Base-by-base conservation (phyloP, 2,113 vertebrate genomes). In the Paratilapia polleni region DNA sequence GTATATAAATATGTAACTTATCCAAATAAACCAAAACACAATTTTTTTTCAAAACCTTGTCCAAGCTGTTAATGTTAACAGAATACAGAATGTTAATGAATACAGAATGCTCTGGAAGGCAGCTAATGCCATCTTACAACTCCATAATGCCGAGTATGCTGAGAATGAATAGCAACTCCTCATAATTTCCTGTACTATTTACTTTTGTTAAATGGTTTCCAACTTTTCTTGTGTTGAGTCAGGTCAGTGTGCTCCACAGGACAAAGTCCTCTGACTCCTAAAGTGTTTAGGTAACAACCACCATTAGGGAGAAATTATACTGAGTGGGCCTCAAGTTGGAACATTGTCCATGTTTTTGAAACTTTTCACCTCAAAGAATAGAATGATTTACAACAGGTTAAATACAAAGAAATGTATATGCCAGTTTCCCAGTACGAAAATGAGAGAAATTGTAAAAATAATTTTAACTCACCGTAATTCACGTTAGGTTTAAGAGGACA, bases 1-100 rank as follows among this genome's bases (percentile, higher is more conserved):
- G 24, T 20, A 2, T 70, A 43, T 70, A 31, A 15, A 89, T 88
- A 87, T 92, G 88, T 85, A 85, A 34, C n/a, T 49, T 78, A 17
- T 0, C 22, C 8, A 81, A 90, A 89, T 89, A 89, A 93, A 90
- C 81, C 52, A 83, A 84, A 89, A 81, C 0, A 74, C 8, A 75
- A 14, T 3, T 12, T 63, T 81, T 90, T 75, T 57, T 68, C 6
- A 6, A 36, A 57, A 64, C 6, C 3, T 34, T 77, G 77, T 66
- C 14, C 17, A 34, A 26, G 2, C 43, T 73, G 26, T 80, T 20
- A n/a, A n/a, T 63, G 1, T 66, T 87, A 60, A n/a, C n/a, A n/a
- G n/a, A n/a, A n/a, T n/a, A n/a, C n/a, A n/a, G n/a, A n/a, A n/a
- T n/a, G n/a, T 75, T 52, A 9, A 12, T 83, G 8, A 54, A 47